Evolutionary conservation across 2,888 invertebrate genomes (phyloP), one percentile per base, ranked within the genome.

Genomic region (Monochamus alternatus): DNA sequence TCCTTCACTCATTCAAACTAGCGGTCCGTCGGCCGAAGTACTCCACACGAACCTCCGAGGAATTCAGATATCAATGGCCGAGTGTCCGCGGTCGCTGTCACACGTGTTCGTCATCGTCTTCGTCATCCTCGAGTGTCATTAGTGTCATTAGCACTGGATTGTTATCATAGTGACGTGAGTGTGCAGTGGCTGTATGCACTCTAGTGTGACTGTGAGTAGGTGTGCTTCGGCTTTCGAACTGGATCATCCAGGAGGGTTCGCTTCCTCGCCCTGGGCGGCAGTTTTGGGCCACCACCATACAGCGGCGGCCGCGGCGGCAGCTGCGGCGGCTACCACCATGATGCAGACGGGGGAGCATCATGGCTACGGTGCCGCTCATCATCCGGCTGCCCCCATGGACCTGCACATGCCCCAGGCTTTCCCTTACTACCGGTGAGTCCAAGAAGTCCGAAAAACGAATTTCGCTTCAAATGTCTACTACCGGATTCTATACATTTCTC

Each of bases 361-460:
- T 81, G 87, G 87, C 80, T 93, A 91, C 85, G 93, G 93, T 90
- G 91, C 92, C 78, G 90, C 93, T 88, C 89, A 92, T 88, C 89
- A 89, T 79, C 89, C 88, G 55, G 86, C 88, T 78, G 89, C 89
- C 79, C 96, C 96, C 70, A 96, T 97, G 96, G 97, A 97, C 89
- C 92, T 97, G 84, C 97, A 97, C 90, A 96, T 97, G 89, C 95
- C 96, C 68, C 97, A 96, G 89, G 96, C 95, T 84, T 96, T 96
- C 89, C 95, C 96, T 76, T 97, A 96, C 90, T 97, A 97, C 91
- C 94, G 96, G 96, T 96, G 87, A 91, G 93, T 90, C 51, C 75
- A n/a, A n/a, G 8, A n/a, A n/a, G 12, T n/a, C 51, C 31, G 43
- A 55, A 22, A 52, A 31, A 38, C 4, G 7, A 38, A 38, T 38